Evolutionary conservation across 2,113 vertebrate genomes (phyloP).

Genomic region (Riparia riparia): DNA sequence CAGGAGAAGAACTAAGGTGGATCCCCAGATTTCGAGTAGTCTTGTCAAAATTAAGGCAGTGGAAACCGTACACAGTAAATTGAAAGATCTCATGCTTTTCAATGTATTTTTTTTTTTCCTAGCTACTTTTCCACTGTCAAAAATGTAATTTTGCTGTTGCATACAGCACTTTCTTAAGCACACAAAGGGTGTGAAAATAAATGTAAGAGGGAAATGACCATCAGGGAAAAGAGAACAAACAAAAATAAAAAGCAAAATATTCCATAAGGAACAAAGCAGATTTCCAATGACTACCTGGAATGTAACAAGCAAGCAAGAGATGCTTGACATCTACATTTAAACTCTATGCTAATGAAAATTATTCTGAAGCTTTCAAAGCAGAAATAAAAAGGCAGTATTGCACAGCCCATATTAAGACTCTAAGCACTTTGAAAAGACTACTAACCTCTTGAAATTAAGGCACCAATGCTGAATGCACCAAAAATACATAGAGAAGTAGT

Average conservation of each 20-base stretch:
- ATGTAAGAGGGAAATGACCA: not conserved
- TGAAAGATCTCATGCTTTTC: not conserved
- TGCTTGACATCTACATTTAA: not conserved
- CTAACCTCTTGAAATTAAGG: not conserved
- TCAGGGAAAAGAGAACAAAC: not conserved
- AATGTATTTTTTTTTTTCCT: not conserved
- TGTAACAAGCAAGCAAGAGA: not conserved
- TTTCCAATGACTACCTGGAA: not conserved
- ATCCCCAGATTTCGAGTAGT: rapidly evolving
- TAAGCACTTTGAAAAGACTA: not conserved
- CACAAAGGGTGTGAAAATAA: not conserved
- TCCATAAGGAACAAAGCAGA: not conserved
- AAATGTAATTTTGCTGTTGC: not conserved
- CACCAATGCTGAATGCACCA: not conserved
- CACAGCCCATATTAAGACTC: not conserved
- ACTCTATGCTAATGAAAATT: not conserved
- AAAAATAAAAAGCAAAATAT: not conserved
- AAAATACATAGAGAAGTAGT: not conserved
- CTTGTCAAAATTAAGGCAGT: not conserved
- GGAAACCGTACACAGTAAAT: not conserved
- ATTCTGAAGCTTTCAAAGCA: not conserved
- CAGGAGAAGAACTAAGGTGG: not conserved
- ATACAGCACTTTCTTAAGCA: not conserved
- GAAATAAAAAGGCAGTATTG: not conserved
- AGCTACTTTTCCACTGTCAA: not conserved